Percentiles rank a stretch among this genome's conserved stretches.
phyloP scores from a whole-genome alignment of 2,888 invertebrate species.

The Thera obeliscata region DNA sequence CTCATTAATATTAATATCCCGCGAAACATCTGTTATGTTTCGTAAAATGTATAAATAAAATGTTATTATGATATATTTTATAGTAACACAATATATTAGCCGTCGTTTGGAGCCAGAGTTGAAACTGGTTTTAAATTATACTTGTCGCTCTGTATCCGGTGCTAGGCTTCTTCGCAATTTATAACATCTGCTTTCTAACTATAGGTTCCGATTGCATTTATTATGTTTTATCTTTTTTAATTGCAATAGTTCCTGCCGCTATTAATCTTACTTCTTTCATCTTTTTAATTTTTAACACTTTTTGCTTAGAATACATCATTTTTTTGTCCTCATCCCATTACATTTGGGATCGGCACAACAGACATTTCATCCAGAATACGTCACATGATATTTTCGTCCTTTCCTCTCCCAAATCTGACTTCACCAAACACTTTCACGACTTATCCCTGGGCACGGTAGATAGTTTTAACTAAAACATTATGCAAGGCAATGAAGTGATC shows the following conservation, averaged over 20 bases:
- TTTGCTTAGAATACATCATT: neutral
- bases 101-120: constrained; percentile 41
- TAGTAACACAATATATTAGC: constrained; percentile 41
- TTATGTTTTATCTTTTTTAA: neutral
- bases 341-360: no score
- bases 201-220: constrained; percentile 47
- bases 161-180: constrained; percentile 68
- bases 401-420: no score
- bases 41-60: constrained; percentile 47
- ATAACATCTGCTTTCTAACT: constrained; percentile 71
- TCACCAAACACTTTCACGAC: no score
- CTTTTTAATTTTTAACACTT: neutral
- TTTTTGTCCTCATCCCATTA: no score
- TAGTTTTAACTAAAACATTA: neutral
- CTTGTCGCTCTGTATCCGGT: constrained; percentile 66
- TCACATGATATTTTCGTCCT: no score
- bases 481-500: constrained; percentile 5
- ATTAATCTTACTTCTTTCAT: neutral
- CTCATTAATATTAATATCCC: constrained; percentile 61
- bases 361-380: no score
- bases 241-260: neutral
- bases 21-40: constrained; percentile 61
- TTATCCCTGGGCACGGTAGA: no score
- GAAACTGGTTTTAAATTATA: constrained; percentile 73
- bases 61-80: constrained; percentile 31